Base-by-base conservation (phyloP, 2,888 invertebrate genomes). In the Drosophila tripunctata region DNA sequence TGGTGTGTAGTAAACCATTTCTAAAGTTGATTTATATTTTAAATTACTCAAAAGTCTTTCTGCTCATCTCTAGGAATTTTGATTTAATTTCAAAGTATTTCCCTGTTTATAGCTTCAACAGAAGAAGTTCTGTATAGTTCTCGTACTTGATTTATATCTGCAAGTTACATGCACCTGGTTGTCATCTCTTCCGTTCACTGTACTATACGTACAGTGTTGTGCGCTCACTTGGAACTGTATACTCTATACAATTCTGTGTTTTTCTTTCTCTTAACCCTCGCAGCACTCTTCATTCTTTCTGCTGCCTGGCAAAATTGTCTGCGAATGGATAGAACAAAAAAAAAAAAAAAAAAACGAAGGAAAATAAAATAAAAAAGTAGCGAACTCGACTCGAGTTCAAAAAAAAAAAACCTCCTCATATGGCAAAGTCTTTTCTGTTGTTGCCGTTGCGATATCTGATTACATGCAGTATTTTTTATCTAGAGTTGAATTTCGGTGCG, bases 381-480 rank as follows among this genome's bases (percentile, higher is more conserved):
- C 40, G 5, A 71, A 27, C 48, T 57, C 12, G 27, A 64, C 50
- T 41, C 54, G n/a, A n/a, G n/a, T n/a, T n/a, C n/a, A 31, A 64
- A 60, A 60, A 66, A 43, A 48, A 57, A 72, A 56, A 30, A 41
- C 52, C 64, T 63, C 67, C 86, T 52, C 77, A 79, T 64, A 85
- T 77, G 82, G 81, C 85, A 60, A n/a, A 69, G 56, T 64, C 36
- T 54, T 19, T 54, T 55, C 50, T 66, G 48, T 56, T 38, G 51
- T 61, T 38, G 35, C 31, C 27, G 54, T 44, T 58, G 45, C 57
- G 52, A 82, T 82, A 85, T 82, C 82, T 73, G 87, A 82, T 82
- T 87, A 79, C 86, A 63, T 79, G 67, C 73, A 56, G 69, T 62
- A 55, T 52, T 69, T 69, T 69, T 69, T 68, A 57, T 76, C 79